Evolutionary conservation across 2,113 vertebrate genomes (phyloP).

Genomic region (Apus apus): DNA sequence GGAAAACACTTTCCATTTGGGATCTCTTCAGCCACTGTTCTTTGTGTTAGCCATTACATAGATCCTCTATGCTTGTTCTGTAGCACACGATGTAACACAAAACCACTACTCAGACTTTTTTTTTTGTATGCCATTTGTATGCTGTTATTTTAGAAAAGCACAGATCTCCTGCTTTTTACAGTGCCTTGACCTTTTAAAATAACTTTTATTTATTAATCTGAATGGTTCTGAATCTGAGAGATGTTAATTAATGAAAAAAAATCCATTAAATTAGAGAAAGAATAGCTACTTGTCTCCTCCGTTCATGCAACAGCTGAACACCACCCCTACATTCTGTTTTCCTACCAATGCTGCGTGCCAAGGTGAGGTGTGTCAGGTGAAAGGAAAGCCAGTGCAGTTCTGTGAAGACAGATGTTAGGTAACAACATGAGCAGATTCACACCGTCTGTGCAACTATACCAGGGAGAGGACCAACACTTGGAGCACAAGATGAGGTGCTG

Average conservation of each 20-base stretch:
- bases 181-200: background rate
- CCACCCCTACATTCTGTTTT: background rate
- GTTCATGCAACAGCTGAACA: background rate
- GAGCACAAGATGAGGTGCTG: background rate
- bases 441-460: fast-evolving
- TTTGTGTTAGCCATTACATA: background rate
- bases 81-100: background rate
- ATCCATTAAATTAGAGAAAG: background rate
- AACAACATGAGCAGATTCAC: background rate
- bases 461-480: fast-evolving
- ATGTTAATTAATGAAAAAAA: background rate
- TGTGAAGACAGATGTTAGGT: background rate
- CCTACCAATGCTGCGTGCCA: background rate
- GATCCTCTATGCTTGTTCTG: background rate
- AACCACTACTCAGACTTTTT: background rate
- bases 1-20: background rate
- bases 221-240: background rate
- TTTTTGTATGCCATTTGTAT: background rate
- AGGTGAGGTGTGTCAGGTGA: background rate
- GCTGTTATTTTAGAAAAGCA: background rate
- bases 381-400: background rate
- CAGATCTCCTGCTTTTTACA: background rate
- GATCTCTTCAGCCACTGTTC: background rate
- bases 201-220: background rate
- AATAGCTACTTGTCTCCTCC: background rate